Base-by-base conservation (phyloP, 1,140 invertebrate genomes). In the Euschistus heros region DNA sequence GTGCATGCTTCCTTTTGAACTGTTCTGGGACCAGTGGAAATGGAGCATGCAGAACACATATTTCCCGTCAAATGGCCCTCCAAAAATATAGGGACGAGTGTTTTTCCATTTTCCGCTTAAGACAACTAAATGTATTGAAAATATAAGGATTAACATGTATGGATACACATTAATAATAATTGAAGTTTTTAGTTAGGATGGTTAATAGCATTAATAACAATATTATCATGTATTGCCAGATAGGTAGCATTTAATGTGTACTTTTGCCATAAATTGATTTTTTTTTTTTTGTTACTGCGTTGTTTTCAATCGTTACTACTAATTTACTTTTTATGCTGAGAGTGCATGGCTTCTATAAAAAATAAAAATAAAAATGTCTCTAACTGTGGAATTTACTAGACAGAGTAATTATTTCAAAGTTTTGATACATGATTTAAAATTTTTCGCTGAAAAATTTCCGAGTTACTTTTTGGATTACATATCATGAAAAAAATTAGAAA, bases 11-110 rank as follows among this genome's bases (percentile, higher is more conserved):
- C 90, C 90, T 59, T 79, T 74, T 71, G 80, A 80, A 69, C 85
- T 80, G 50, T 82, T 79, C 10, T 74, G 68, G 4, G 88, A 88
- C 87, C 89, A 92, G 72, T 92, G 90, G 68, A 92, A 85, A 75
- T 92, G 89, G 42, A 90, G 75, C 73, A 89, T 87, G 0, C 82
- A 81, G 60, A 91, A 81, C 0, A 82, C 73, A 68, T 87, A 89
- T 66, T 79, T 81, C 4, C 80, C 80, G 2, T 74, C 68, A 63
- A 88, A 76, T 0, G 83, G 83, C 0, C 86, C 86, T 7, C 79
- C 81, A 44, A 74, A 73, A 18, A 86, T 63, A 68, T 79, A 81
- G 0, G 82, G 81, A 17, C 64, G 50, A 37, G 22, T n/a, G 17
- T n/a, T 14, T n/a, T 22, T 24, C 64, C 64, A 66, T 57, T 66